Evolutionary conservation across 1,140 invertebrate species (phyloP).

Genomic region (Melipona quadrifasciata): DNA sequence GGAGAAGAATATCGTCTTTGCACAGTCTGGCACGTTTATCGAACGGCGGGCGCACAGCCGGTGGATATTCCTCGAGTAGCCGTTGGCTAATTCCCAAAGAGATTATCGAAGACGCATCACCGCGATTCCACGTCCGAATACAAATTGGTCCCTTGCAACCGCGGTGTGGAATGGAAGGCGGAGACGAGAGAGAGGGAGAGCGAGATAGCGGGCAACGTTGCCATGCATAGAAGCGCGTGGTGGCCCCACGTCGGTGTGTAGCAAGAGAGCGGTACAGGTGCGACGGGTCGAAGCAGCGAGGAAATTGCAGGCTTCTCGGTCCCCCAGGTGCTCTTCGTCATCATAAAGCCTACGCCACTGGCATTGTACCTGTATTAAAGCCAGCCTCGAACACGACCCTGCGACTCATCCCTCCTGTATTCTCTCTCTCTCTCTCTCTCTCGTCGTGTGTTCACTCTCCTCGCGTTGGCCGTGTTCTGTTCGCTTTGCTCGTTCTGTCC

Average conservation of each 20-base stretch:
- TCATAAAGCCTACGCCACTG: conserved; percentile 80
- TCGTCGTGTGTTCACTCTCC: conserved; percentile 34
- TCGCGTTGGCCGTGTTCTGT: conserved; percentile 26
- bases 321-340: conserved; percentile 81
- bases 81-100: conserved; percentile 63
- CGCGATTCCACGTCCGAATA: conserved; percentile 66
- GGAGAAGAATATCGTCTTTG: neutral
- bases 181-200: neutral
- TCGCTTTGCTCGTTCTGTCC: conserved; percentile 21
- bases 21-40: neutral
- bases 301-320: conserved; percentile 78
- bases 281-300: conserved; percentile 64
- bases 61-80: conserved; percentile 26
- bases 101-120: conserved; percentile 71
- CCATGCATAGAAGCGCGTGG: conserved; percentile 15
- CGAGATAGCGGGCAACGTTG: neutral
- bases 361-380: conserved; percentile 79
- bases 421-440: neutral
- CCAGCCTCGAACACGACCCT: conserved; percentile 70
- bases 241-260: conserved; percentile 44
- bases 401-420: conserved; percentile 49
- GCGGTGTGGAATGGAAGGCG: conserved; percentile 28
- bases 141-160: conserved; percentile 73
- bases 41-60: neutral
- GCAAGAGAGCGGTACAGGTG: conserved; percentile 58